Base-by-base conservation (phyloP, 2,888 invertebrate species). In the Melieria omissa region DNA sequence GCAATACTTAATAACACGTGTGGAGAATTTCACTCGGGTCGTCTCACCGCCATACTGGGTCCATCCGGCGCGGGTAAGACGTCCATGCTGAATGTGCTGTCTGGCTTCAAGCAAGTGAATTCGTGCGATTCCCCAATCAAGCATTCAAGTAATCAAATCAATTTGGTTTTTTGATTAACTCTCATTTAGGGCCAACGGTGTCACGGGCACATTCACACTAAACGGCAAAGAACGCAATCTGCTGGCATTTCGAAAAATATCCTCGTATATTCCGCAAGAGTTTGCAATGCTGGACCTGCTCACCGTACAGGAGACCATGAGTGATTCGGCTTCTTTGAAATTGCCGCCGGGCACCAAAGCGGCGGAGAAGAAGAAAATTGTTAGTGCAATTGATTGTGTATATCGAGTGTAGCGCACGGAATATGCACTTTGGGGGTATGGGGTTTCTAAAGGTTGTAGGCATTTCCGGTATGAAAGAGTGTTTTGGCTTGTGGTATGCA, bases 181-280 rank as follows among this genome's bases (percentile, higher is more conserved):
- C 16, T 0, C 41, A 6, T 57, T 4, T 62, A 86, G 86, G 73
- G 77, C 80, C 0, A 80, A 75, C 3, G 83, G 83, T 3, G 79
- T 92, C 10, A 88, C 86, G 9, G 97, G 97, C 0, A 89, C 87
- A 47, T 89, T 96, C 44, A 87, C 88, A 65, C 88, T 95, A 5
- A 95, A 96, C 81, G 93, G 92, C 0, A 88, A 89, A 55, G 83
- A 89, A 65, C 88, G 93, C 44, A 89, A 92, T 76, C 88, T 92
- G 75, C 88, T 90, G 72, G 87, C 88, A 72, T 92, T 95, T 79
- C 89, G 93, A 14, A 82, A 82, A 73, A 83, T 83, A 74, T 83
- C 82, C 9, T 83, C 95, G 80, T 97, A 97, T 86, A 97, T 98
- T 79, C 93, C 96, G 88, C 97, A 98, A 85, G 91, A 95, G 78